Evolutionary conservation across 1,140 invertebrate genomes (phyloP).

Genomic region (Drosophila nannoptera): DNA sequence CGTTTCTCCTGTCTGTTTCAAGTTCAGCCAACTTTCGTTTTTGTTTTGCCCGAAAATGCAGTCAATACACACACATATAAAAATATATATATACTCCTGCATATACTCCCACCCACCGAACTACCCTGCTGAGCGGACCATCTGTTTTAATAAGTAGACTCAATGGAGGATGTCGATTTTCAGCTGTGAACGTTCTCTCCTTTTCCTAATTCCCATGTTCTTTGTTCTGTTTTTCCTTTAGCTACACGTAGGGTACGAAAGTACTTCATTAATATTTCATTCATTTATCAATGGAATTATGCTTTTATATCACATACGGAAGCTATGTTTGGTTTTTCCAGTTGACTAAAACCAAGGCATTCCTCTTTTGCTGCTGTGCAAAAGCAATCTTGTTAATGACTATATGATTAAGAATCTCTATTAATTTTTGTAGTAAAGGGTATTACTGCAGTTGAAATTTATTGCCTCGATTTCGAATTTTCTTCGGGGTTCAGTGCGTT

Average conservation of each 20-base stretch:
- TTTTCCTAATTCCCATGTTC: neutral
- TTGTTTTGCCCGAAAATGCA: conserved; percentile 67
- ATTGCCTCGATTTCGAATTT: conserved; percentile 34
- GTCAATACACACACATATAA: conserved; percentile 33
- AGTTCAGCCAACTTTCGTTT: conserved; percentile 77
- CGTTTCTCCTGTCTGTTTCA: conserved; percentile 41
- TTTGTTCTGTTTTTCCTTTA: conserved; percentile 2
- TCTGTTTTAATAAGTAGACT: conserved; percentile 38
- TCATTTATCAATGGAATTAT: neutral
- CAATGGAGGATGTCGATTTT: conserved; percentile 42
- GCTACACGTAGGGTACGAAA: too few species aligned
- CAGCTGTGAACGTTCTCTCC: conserved; percentile 11
- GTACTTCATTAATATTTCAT: neutral
- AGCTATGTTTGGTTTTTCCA: too few species aligned
- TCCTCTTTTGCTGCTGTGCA: too few species aligned
- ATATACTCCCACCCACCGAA: conserved; percentile 13
- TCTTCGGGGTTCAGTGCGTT: conserved; percentile 41
- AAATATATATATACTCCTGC: conserved; percentile 1
- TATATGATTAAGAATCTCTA: too few species aligned
- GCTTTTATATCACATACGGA: neutral
- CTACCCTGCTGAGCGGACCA: conserved; percentile 37
- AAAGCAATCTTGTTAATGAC: too few species aligned
- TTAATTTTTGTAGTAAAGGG: too few species aligned
- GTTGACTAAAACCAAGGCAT: too few species aligned
- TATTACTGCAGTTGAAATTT: conserved; percentile 6